Evolutionary conservation across 2,888 invertebrate genomes (phyloP).

Genomic region (Drosophila anomalata): DNA sequence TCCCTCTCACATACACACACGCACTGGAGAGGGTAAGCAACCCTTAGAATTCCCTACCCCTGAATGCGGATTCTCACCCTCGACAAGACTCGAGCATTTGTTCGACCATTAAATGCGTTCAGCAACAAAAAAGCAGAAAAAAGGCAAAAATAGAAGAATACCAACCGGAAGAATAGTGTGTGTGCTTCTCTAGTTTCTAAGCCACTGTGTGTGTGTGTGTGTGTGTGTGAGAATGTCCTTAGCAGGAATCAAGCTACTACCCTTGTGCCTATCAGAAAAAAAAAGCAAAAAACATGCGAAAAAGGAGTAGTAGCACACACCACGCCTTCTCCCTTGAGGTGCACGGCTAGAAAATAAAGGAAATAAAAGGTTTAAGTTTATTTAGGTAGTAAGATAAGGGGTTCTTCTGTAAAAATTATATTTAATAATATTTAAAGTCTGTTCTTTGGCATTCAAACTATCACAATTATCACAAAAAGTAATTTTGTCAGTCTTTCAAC

Average conservation of each 20-base stretch:
- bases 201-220: slow-evolving; percentile 36
- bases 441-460: too few relatives aligned
- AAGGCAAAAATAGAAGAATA: slow-evolving; percentile 11
- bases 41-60: slow-evolving; percentile 33
- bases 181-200: slow-evolving; percentile 25
- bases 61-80: slow-evolving; percentile 18
- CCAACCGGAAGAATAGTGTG: slow-evolving; percentile 39
- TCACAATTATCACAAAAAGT: too few relatives aligned
- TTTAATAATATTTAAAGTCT: too few relatives aligned
- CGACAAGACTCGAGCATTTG: slow-evolving; percentile 32
- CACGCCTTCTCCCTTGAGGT: slow-evolving; percentile 44
- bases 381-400: too few relatives aligned
- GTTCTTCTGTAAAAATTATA: too few relatives aligned
- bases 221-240: slow-evolving; percentile 45
- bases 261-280: slow-evolving; percentile 36
- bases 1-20: slow-evolving; percentile 35
- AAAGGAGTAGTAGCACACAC: slow-evolving; percentile 27
- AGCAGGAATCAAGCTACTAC: slow-evolving; percentile 69
- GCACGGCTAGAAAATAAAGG: slow-evolving; percentile 3
- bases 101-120: slow-evolving; percentile 61
- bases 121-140: background rate
- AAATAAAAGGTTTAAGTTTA: too few relatives aligned
- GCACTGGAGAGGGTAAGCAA: slow-evolving; percentile 27
- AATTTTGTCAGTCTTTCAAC: too few relatives aligned
- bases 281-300: slow-evolving; percentile 12